Base-by-base conservation (phyloP, 1,140 invertebrate species). In the Drosophila nasuta region DNA sequence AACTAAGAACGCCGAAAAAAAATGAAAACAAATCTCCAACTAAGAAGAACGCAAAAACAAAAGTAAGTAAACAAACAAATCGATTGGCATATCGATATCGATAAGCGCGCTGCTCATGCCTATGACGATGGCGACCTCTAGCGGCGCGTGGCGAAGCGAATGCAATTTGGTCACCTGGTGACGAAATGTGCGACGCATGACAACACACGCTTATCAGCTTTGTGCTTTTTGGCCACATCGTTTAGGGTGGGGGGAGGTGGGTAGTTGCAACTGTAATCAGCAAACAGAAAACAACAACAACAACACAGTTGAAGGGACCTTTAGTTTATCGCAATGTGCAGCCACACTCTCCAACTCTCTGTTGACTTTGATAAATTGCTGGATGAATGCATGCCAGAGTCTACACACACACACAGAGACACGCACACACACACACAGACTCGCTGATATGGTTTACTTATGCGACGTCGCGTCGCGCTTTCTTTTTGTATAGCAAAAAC, bases 331-430 rank as follows among this genome's bases (percentile, higher is more conserved):
- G 38, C 56, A 41, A 25, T 25, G 20, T 13, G 20, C 49, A 15
- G 30, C 45, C 4, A 48, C 41, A 68, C 56, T 48, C 35, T 69
- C 72, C 72, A 70, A 70, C 59, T 58, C 38, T 41, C 56, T 62
- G 56, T 69, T 64, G 65, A 70, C 58, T 75, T 67, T 81, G 81
- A 85, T 85, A 81, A 85, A 67, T 60, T 56, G 43, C 13, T 78
- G 46, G 25, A 45, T 62, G 63, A 77, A 77, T 69, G 67, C 67
- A 54, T 38, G 60, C 38, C 49, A 51, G 49, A 43, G 62, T 43
- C 41, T 58, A 41, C 38, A 58, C 35, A 58, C 33, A 8, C 46
- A 63, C 58, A 56, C 35, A 38, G 20, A 62, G 30, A 20, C 57
- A 15, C 57, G 17, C 41, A 59, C 60, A 51, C 33, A 51, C 33